A percentile compares a stretch with the other conserved stretches of the same genome.
Evolutionary conservation across 2,797 vertebrate genomes (phyloP).

Genomic region (Valencia hispanica): DNA sequence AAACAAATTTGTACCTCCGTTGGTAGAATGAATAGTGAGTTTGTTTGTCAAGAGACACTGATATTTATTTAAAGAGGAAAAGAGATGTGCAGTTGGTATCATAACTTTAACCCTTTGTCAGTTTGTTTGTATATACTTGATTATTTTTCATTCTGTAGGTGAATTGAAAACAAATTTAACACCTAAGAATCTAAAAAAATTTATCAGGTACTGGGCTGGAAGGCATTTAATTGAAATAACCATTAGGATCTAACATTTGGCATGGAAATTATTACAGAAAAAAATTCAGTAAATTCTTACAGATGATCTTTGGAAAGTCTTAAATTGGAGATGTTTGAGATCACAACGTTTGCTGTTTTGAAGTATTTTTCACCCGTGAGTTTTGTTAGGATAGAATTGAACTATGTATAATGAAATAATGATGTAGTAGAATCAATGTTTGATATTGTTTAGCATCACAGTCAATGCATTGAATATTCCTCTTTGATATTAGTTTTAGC

Average conservation of each 20-base stretch:
- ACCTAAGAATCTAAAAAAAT: not conserved
- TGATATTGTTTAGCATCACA: no score
- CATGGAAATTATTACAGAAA: not conserved
- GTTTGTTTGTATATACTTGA: not conserved
- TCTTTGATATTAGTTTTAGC: no score
- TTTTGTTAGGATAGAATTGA: no score
- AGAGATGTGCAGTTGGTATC: not conserved
- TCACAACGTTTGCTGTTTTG: not conserved
- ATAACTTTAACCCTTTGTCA: not conserved
- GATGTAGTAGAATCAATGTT: no score
- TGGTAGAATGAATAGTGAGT: slow-evolving; percentile 27
- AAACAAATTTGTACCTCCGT: slow-evolving; percentile 32
- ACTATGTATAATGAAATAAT: no score
- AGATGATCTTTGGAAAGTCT: not conserved
- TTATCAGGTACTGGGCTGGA: not conserved
- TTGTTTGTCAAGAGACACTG: slow-evolving; percentile 10
- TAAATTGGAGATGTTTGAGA: not conserved
- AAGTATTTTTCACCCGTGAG: not conserved
- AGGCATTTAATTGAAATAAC: not conserved
- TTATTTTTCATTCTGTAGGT: not conserved
- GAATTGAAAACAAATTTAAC: not conserved
- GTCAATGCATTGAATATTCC: no score
- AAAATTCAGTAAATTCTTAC: not conserved
- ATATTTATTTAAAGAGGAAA: slow-evolving; percentile 15
- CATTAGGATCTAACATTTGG: not conserved